Evolutionary conservation across 2,113 vertebrate genomes (phyloP).

Genomic region (Pseudopodoces humilis): DNA sequence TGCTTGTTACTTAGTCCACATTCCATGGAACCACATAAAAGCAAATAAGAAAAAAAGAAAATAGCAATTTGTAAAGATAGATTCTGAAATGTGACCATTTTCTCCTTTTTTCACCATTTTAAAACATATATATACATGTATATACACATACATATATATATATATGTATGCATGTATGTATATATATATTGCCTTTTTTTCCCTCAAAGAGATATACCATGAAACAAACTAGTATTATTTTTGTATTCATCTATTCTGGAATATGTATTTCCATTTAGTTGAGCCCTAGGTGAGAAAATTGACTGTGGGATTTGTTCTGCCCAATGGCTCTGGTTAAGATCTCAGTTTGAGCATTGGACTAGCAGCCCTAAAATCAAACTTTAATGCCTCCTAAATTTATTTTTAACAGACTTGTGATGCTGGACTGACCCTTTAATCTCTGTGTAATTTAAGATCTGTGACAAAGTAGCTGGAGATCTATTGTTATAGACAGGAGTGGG

Average conservation of each 20-base stretch:
- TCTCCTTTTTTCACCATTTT: neutral
- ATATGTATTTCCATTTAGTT: neutral
- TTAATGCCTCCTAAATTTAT: neutral
- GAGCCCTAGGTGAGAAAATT: neutral
- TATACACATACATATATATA: no score
- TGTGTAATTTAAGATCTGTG: neutral
- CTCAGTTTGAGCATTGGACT: neutral
- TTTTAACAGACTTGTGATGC: conserved; percentile 10
- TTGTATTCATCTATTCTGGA: neutral
- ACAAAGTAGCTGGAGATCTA: neutral
- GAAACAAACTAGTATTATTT: neutral
- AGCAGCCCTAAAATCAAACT: neutral
- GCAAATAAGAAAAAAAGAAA: neutral
- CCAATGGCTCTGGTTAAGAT: neutral
- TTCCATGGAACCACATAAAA: neutral
- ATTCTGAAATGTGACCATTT: neutral
- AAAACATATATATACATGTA: no score
- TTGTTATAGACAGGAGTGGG: neutral
- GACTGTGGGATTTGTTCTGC: neutral
- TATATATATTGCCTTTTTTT: neutral
- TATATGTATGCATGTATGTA: no score
- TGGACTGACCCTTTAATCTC: conserved; percentile 16
- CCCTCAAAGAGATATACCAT: neutral
- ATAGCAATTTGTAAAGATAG: neutral
- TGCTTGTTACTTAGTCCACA: neutral